Percentiles rank a stretch among this genome's conserved stretches.
These are phyloP conservation scores for Leucozona laternaria DNA, from an alignment of 2,888 invertebrate genomes.

Conservation along the genomic window DNA sequence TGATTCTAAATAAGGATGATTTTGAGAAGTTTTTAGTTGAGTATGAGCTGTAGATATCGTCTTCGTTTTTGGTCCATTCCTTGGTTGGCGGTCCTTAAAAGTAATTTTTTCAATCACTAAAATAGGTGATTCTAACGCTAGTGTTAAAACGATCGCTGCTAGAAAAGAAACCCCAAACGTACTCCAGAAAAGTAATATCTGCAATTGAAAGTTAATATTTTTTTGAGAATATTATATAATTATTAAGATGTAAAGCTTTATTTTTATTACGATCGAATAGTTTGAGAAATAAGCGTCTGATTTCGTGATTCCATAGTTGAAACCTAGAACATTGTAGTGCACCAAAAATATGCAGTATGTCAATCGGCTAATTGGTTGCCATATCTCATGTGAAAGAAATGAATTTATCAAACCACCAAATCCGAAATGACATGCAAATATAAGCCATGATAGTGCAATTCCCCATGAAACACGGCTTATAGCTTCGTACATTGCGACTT, in stretches of 20 bases:
- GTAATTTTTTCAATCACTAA: constrained; percentile 79
- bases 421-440: constrained; percentile 82
- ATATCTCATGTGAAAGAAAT: constrained; percentile 81
- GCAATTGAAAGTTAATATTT: not conserved
- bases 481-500: constrained; percentile 81
- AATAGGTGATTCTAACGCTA: constrained; percentile 83
- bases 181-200: constrained; percentile 70
- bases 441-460: constrained; percentile 81
- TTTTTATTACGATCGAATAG: constrained; percentile 55
- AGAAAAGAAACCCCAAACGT: constrained; percentile 59
- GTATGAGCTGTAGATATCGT: not conserved
- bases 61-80: not conserved
- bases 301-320: constrained; percentile 47
- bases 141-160: constrained; percentile 78
- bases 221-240: not conserved
- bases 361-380: constrained; percentile 81
- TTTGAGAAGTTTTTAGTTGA: not conserved
- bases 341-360: constrained; percentile 77
- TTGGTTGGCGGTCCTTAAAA: not conserved
- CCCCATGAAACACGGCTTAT: constrained; percentile 81
- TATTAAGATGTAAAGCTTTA: not conserved
- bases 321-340: constrained; percentile 67
- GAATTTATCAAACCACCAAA: constrained; percentile 82
- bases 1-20: not conserved
- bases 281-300: constrained; percentile 61